A percentile compares a stretch with the other conserved stretches of the same genome.
phyloP scores from a whole-genome alignment of 2,797 vertebrate species.

The Saxicola maurus region DNA sequence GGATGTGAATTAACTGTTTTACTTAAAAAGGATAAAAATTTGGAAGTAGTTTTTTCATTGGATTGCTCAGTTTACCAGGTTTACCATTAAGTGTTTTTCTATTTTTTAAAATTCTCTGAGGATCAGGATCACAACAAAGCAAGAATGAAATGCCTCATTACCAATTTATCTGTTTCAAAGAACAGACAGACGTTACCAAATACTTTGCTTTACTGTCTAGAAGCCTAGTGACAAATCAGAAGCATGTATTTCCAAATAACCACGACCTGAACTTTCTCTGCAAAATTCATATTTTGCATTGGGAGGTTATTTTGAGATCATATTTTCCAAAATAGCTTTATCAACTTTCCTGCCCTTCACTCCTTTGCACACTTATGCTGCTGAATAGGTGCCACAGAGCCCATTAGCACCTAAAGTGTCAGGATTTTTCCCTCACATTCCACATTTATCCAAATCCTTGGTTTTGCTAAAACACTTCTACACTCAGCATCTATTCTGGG shows the following conservation, averaged over 20 bases:
- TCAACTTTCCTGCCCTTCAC: background rate
- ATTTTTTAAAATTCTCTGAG: background rate
- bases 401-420: background rate
- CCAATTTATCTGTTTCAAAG: background rate
- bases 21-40: slow-evolving; percentile 16
- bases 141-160: background rate
- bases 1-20: slow-evolving; percentile 27
- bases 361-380: background rate
- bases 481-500: background rate
- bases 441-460: background rate
- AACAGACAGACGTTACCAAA: background rate
- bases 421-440: background rate
- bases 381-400: background rate
- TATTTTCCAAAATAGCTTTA: background rate
- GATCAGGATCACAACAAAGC: background rate
- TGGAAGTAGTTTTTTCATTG: background rate
- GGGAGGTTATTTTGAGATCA: background rate
- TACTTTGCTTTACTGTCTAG: background rate
- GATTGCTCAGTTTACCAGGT: background rate
- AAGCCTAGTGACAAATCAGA: background rate
- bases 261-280: background rate
- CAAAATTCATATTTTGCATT: background rate
- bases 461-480: background rate
- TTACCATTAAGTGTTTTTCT: background rate
- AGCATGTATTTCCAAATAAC: background rate